Evolutionary conservation across 1,140 invertebrate genomes (phyloP), one percentile per base, ranked within the genome.

Genomic region (Drosophila pectinifera): DNA sequence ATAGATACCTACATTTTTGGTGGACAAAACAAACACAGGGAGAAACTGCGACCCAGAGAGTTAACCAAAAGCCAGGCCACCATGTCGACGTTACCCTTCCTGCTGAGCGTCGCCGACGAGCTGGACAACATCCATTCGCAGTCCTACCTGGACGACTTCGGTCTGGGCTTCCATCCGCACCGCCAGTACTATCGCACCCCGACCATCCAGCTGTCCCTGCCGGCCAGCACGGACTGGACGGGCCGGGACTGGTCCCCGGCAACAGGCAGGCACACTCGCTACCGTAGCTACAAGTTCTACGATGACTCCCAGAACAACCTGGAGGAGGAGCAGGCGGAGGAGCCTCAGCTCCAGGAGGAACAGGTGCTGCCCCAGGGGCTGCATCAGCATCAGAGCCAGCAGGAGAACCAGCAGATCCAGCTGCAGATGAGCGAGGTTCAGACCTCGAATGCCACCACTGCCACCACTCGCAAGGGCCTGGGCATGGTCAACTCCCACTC

Each of bases 81-180:
- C 46, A 92, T 92, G 91, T 92, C 91, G 79, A 92, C 91, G 65
- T 54, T 92, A 36, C 91, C 91, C 48, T 92, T 92, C 41, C 68
- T 92, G 31, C 54, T 92, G 53, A 92, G 91, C 68, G 90, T 92
- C 18, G 91, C 91, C 72, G 91, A 92, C 73, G 91, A 92, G 77
- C 80, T 92, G 70, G 91, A 92, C 80, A 92, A 92, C 74, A 79
- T 92, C 36, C 84, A 92, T 43, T 90, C 88, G 7, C 91, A 92
- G 48, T 88, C 89, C 26, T 92, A 92, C 28, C 72, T 92, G 85
- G 91, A 92, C 48, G 91, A 92, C 69, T 92, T 92, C 16, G 91
- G 91, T 5, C 58, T 92, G 79, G 91, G 91, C 54, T 92, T 92
- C 73, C 88, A 92, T 89, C 91, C 91, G 18, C 91, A 92, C 57